Evolutionary conservation across 2,797 vertebrate genomes (phyloP), one percentile per base, ranked within the genome.

Genomic region (Characodon lateralis): DNA sequence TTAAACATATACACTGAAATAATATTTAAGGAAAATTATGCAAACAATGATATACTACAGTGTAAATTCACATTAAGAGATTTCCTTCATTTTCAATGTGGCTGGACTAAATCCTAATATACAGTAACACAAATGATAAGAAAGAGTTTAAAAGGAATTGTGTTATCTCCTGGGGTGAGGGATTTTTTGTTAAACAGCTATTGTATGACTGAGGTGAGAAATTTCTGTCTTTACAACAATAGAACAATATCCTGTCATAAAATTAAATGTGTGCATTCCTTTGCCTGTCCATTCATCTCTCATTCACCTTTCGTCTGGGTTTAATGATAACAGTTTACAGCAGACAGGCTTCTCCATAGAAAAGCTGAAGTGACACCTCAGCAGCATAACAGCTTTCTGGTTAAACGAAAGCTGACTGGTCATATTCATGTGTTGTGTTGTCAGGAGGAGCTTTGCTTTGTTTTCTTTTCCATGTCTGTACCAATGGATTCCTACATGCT

Each of bases 291-390:
- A 65, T 84, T 87, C 80, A 78, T 80, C 83, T 92, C 90, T 91
- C 85, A 92, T 94, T 90, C 91, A 94, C 91, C 90, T 89, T 80
- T 84, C 39, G 75, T 89, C 82, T 84, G 83, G 86, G 83, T 83
- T 91, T 90, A 71, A 90, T 76, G 89, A 86, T 80, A 70, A 82
- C 7, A 6, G 66, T 50, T 88, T 59, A 83, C 31, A 63, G 68
- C 1, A 46, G 55, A 76, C 5, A 58, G 61, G 28, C 73, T 71
- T 65, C 39, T 74, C 73, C 72, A 35, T 80, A 31, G 50, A 81
- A 73, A 72, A 74, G 63, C 63, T 61, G 71, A 86, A 78, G 76
- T 85, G 84, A 87, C 78, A 86, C 73, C 61, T 58, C n/a, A 9
- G 75, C 73, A 73, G 71, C 50, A 31, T 59, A 41, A 84, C 89